Base-by-base conservation (phyloP, 1,140 invertebrate species). In the Drosophila santomea region DNA sequence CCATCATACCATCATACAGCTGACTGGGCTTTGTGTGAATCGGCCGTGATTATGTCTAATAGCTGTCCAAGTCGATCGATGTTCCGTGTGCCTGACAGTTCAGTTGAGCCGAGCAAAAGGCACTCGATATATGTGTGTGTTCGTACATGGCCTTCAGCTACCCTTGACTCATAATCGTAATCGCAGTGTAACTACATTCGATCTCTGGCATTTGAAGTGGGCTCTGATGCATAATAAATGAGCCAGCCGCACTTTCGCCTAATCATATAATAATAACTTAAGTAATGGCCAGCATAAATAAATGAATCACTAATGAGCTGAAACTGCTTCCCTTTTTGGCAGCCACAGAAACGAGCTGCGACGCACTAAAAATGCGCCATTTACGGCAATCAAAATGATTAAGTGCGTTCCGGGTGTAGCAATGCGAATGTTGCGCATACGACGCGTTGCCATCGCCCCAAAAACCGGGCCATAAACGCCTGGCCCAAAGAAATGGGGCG, bases 11-110 rank as follows among this genome's bases (percentile, higher is more conserved):
- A 20, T 20, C 20, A 20, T 51, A 50, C 47, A 54, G 55, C 32
- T 67, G 39, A 38, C 50, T 74, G 67, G 62, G 64, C 59, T 66
- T 68, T 78, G 62, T 73, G 54, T 69, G 58, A 43, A 47, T 62
- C 78, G 71, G 74, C 72, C 86, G 89, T 86, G 88, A 91, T 91
- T 91, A 91, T 88, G 88, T 91, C 88, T 88, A 91, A 91, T 91
- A 91, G 88, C 90, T 91, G 88, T 91, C 88, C 78, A 84, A 91
- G 82, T 91, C 88, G 90, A 91, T 91, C 83, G 82, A 84, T 88
- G 88, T 90, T 80, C 78, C 72, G 80, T 58, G 58, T 78, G 78
- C 78, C 78, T 91, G 88, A 91, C 88, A 90, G 78, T 64, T 77
- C 57, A 38, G 61, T 64, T 66, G 48, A 25, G 48, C 32, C 20